phyloP scores from a whole-genome alignment of 2,797 vertebrate species.

The Lemur catta region DNA sequence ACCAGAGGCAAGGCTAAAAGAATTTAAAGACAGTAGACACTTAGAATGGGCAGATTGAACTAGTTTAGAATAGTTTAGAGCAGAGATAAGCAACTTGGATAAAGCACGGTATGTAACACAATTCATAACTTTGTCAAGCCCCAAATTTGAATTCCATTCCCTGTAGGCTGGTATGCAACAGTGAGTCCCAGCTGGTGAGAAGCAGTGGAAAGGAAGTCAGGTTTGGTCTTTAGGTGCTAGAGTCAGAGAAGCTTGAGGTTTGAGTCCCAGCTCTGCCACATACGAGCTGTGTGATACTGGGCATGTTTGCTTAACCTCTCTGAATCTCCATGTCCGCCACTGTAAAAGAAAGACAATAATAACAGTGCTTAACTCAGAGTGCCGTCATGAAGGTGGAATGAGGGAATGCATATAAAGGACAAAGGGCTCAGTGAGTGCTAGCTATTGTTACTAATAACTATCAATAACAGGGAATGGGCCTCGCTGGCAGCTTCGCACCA shows the following conservation, averaged over 20 bases:
- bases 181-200: constrained; percentile 1
- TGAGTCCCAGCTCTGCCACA: neutral
- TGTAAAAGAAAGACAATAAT: neutral
- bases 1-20: neutral
- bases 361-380: neutral
- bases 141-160: constrained; percentile 18
- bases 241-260: neutral
- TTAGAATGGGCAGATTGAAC: neutral
- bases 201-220: neutral
- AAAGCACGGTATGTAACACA: neutral
- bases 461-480: neutral
- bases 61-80: neutral
- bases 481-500: neutral
- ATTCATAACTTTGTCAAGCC: neutral
- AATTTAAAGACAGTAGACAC: neutral
- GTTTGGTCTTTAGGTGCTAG: neutral
- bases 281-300: neutral
- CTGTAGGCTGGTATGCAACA: neutral
- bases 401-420: neutral
- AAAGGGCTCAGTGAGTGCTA: neutral
- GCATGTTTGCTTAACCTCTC: constrained; percentile 5
- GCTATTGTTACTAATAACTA: neutral
- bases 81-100: neutral
- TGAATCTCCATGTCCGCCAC: neutral
- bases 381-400: neutral